Conservation (phyloP, 2,797 vertebrate species). For the Betta splendens region DNA sequence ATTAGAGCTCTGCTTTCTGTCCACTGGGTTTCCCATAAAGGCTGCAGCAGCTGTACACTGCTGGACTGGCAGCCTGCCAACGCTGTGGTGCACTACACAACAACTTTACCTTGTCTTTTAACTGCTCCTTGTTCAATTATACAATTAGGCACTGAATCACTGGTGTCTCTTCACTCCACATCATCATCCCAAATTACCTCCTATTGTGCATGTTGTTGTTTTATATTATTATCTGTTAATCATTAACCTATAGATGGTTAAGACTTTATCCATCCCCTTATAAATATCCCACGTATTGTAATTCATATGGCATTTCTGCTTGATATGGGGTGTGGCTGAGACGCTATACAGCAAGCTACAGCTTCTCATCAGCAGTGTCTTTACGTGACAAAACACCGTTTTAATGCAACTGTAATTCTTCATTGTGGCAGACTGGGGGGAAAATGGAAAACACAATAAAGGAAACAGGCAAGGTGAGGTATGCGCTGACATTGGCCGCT, state of each 20-base stretch:
- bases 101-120: conserved; percentile 34
- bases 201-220: background rate
- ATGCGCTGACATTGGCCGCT: conserved; percentile 68
- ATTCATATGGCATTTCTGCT: conserved; percentile 18
- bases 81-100: conserved; percentile 15
- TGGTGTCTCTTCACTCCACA: background rate
- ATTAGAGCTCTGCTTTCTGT: conserved; percentile 13
- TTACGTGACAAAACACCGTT: conserved; percentile 35
- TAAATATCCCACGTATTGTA: background rate
- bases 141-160: background rate
- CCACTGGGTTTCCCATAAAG: conserved; percentile 4
- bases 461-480: conserved; percentile 74
- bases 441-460: conserved; percentile 74
- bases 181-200: background rate
- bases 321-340: conserved; percentile 15
- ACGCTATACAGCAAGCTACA: conserved; percentile 18
- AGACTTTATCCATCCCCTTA: background rate
- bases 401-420: conserved; percentile 52
- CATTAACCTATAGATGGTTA: background rate
- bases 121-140: background rate
- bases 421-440: conserved; percentile 54
- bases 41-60: conserved; percentile 37
- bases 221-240: background rate
- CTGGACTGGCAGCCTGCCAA: conserved; percentile 47
- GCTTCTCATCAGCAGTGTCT: conserved; percentile 26